A percentile compares a stretch with the other conserved stretches of the same genome.
phyloP scores from a whole-genome alignment of 1,140 invertebrate species.

The Bursaphelenchus mucronatus region DNA sequence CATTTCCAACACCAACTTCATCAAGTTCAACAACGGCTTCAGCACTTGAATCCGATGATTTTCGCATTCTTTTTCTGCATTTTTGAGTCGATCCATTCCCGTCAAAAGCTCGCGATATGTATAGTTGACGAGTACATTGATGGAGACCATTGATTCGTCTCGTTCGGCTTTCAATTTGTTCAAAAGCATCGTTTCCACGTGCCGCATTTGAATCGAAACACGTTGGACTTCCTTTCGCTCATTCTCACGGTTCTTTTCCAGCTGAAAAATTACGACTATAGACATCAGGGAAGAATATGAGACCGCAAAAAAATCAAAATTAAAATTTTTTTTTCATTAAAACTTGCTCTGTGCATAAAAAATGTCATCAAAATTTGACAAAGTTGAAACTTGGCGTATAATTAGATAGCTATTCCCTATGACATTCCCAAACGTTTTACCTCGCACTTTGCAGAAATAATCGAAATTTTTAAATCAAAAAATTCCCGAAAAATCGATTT shows the following conservation, averaged over 20 bases:
- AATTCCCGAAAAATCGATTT: not conserved
- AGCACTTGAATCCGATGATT: constrained; percentile 14
- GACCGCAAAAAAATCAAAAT: constrained; percentile 3
- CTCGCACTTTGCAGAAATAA: too few relatives aligned
- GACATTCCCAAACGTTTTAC: too few relatives aligned
- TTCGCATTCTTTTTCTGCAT: constrained; percentile 18
- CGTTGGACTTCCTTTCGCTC: constrained; percentile 31
- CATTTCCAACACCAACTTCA: constrained; percentile 33
- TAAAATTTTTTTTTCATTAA: too few relatives aligned
- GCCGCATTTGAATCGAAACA: constrained; percentile 43
- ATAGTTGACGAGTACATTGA: constrained; percentile 45
- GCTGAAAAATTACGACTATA: constrained; percentile 26
- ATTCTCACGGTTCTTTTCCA: constrained; percentile 21
- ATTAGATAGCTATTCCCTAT: too few relatives aligned
- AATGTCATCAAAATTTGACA: not conserved
- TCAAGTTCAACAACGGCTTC: constrained; percentile 36
- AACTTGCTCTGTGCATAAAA: too few relatives aligned
- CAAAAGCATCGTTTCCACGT: constrained; percentile 41
- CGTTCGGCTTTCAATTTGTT: constrained; percentile 40
- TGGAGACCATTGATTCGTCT: constrained; percentile 20
- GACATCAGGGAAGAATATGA: not conserved
- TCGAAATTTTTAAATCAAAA: not conserved
- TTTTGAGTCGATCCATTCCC: constrained; percentile 30
- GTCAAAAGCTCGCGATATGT: constrained; percentile 43
- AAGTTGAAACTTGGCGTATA: not conserved